phyloP scores from a whole-genome alignment of 2,113 vertebrate species.

The Ellobius talpinus region DNA sequence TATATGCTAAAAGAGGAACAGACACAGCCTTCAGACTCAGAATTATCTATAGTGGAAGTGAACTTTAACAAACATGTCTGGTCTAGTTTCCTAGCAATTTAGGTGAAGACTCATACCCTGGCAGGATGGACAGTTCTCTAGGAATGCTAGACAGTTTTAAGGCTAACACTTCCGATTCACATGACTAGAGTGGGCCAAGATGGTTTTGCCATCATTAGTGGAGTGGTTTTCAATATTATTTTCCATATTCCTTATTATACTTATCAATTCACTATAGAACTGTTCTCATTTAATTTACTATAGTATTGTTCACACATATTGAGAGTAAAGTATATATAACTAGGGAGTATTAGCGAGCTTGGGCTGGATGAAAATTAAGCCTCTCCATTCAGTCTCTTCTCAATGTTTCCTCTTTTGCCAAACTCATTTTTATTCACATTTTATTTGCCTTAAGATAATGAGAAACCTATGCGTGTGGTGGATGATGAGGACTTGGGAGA shows the following conservation, averaged over 20 bases:
- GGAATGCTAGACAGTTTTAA: background rate
- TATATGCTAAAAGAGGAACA: background rate
- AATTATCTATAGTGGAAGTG: background rate
- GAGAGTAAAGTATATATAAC: background rate
- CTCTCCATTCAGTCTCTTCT: background rate
- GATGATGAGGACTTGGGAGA: conserved; percentile 95
- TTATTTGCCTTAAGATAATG: conserved; percentile 91
- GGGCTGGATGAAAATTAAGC: background rate
- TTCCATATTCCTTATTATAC: background rate
- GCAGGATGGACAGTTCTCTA: background rate
- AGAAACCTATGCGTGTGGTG: conserved; percentile 96
- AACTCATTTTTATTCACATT: conserved; percentile 61
- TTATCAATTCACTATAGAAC: background rate
- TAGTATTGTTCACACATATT: background rate
- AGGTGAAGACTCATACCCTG: background rate
- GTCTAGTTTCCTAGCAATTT: background rate
- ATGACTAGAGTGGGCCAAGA: background rate
- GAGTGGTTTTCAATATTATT: conserved; percentile 40
- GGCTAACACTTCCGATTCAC: background rate
- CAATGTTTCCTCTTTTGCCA: background rate
- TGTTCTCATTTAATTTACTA: background rate
- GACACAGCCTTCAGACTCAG: conserved; percentile 40
- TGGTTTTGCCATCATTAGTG: background rate
- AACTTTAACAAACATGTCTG: background rate
- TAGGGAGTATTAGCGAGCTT: conserved; percentile 13